phyloP scores from a whole-genome alignment of 2,888 invertebrate species.

The Eupithecia exiguata region DNA sequence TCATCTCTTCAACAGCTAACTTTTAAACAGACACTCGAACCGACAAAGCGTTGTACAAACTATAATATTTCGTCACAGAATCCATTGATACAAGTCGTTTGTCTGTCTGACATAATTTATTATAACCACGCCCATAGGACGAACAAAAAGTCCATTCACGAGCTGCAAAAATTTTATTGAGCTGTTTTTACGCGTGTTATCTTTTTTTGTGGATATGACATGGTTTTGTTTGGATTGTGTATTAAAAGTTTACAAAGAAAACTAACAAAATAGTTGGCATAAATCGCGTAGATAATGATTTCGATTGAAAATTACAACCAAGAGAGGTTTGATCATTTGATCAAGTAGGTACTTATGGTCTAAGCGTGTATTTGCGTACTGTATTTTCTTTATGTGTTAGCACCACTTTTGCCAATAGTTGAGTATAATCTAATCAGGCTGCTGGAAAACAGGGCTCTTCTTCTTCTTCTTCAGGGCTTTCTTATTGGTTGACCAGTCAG shows the following conservation, averaged over 20 bases:
- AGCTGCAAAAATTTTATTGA: constrained; percentile 28
- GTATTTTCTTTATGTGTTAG: no score
- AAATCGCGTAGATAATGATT: not conserved
- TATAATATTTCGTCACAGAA: constrained; percentile 26
- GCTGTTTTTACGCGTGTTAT: constrained; percentile 34
- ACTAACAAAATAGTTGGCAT: not conserved
- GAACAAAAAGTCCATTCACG: constrained; percentile 38
- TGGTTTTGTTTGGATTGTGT: constrained; percentile 1
- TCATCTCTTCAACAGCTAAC: not conserved
- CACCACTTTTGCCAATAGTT: no score
- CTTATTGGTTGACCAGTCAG: no score
- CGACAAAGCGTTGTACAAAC: constrained; percentile 4
- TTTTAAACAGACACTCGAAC: constrained; percentile 13
- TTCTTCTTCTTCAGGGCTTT: no score
- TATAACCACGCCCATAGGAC: constrained; percentile 44
- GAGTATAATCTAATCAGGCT: no score
- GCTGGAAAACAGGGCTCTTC: no score
- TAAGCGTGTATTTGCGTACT: no score
- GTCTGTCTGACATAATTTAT: constrained; percentile 45
- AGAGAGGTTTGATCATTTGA: not conserved
- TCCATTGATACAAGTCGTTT: constrained; percentile 32
- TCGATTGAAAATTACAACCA: not conserved
- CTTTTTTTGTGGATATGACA: constrained; percentile 15
- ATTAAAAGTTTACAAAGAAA: not conserved
- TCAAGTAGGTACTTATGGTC: no score